phyloP scores from a whole-genome alignment of 2,797 vertebrate species.

The Taenioides sp. region DNA sequence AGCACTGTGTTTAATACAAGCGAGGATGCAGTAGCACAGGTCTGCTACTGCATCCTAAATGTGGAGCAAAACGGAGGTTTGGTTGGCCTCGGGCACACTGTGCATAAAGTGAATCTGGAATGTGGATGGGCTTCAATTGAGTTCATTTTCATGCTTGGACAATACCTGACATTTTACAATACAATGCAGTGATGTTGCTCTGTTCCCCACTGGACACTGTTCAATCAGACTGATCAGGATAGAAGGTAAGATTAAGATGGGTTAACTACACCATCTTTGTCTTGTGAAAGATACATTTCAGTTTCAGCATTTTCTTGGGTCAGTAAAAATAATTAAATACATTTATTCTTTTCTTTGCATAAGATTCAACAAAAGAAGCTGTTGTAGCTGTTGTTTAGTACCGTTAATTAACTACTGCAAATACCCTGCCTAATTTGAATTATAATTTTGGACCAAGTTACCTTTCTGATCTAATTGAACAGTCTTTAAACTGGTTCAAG shows the following conservation, averaged over 20 bases:
- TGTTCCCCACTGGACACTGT: conserved; percentile 14
- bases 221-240: conserved; percentile 26
- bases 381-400: background rate
- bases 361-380: background rate
- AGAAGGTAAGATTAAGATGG: conserved; percentile 22
- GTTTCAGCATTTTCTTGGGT: conserved; percentile 10
- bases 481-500: no score
- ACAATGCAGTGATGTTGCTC: conserved; percentile 2
- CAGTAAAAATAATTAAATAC: background rate
- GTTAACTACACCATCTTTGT: conserved; percentile 23
- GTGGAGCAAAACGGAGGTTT: conserved; percentile 19
- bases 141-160: conserved; percentile 34
- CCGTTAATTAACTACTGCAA: background rate
- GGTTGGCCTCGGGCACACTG: conserved; percentile 40
- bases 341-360: background rate
- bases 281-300: conserved; percentile 25
- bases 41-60: conserved; percentile 40
- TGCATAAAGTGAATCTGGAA: conserved; percentile 48
- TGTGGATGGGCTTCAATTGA: conserved; percentile 43
- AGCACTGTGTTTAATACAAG: conserved; percentile 45
- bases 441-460: no score
- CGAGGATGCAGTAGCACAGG: no score
- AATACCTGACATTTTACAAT: conserved; percentile 24
- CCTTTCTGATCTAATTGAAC: no score
- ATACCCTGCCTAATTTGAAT: background rate